Percentiles rank a stretch among this genome's conserved stretches.
Conservation (phyloP, 1,140 invertebrate species). For the Rhopalosiphum padi region DNA sequence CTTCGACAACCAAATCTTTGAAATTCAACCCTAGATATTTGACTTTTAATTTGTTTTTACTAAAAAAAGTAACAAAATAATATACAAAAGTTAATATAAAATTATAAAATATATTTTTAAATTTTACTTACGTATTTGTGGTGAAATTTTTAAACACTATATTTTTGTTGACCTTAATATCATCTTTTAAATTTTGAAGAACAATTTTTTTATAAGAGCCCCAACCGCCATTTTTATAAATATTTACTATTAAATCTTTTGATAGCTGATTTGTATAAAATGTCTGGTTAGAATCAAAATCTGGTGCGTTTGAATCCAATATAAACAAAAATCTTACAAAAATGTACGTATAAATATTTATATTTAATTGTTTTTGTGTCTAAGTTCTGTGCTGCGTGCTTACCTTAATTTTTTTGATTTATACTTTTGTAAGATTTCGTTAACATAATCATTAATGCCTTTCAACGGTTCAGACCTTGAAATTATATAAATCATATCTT, state of each 20-base stretch:
- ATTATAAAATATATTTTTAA: neutral
- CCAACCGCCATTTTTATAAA: conserved; percentile 78
- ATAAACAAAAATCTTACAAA: conserved; percentile 70
- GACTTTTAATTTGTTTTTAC: neutral
- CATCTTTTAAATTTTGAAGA: neutral
- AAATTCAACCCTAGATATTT: conserved; percentile 17
- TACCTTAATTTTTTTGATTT: conserved; percentile 14
- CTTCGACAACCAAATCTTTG: conserved; percentile 15
- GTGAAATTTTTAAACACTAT: neutral
- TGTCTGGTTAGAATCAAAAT: conserved; percentile 69
- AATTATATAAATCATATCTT: neutral
- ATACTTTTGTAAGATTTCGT: neutral
- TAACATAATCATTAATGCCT: neutral
- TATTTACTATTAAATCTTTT: conserved; percentile 80
- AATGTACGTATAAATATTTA: neutral
- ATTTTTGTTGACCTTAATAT: neutral
- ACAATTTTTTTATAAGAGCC: conserved; percentile 70
- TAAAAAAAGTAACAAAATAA: neutral
- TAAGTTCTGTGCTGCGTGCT: neutral
- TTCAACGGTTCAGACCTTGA: neutral
- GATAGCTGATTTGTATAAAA: conserved; percentile 72
- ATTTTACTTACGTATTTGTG: neutral
- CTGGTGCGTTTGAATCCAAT: conserved; percentile 71
- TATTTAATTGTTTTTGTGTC: neutral
- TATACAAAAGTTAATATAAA: no score